phyloP scores from a whole-genome alignment of 2,888 invertebrate species.

The Acronicta aceris region DNA sequence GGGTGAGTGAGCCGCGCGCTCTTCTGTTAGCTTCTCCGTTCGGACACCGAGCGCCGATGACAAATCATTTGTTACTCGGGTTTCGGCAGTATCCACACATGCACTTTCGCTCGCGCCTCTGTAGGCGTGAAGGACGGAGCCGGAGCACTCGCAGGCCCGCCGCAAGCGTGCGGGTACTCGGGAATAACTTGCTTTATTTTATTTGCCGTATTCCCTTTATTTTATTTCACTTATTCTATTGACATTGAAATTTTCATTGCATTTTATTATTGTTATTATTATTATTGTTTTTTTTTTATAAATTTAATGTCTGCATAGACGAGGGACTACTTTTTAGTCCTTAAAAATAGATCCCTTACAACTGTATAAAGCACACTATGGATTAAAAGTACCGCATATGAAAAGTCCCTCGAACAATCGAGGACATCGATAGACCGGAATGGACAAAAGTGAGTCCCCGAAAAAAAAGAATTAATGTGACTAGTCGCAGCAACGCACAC shows the following conservation, averaged over 20 bases:
- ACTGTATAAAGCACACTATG: no score
- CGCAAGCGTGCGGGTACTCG: conserved; percentile 87
- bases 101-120: conserved; percentile 86
- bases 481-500: no score
- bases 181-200: conserved; percentile 33
- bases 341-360: no score
- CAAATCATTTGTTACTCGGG: conserved; percentile 70
- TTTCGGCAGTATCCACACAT: conserved; percentile 82
- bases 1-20: conserved; percentile 69
- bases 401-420: no score
- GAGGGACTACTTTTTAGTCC: no score
- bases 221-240: neutral
- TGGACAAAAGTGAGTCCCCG: no score
- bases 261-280: neutral
- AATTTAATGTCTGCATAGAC: no score
- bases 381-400: no score
- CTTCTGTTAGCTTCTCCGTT: conserved; percentile 58
- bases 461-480: no score
- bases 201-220: conserved; percentile 26
- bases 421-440: no score
- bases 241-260: no score
- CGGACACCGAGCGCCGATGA: conserved; percentile 65
- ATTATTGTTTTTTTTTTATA: no score
- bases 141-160: conserved; percentile 68
- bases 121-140: conserved; percentile 46